These are phyloP conservation scores for Okapia johnstoni DNA, from an alignment of 2,113 vertebrate species.

Conservation along the genomic window DNA sequence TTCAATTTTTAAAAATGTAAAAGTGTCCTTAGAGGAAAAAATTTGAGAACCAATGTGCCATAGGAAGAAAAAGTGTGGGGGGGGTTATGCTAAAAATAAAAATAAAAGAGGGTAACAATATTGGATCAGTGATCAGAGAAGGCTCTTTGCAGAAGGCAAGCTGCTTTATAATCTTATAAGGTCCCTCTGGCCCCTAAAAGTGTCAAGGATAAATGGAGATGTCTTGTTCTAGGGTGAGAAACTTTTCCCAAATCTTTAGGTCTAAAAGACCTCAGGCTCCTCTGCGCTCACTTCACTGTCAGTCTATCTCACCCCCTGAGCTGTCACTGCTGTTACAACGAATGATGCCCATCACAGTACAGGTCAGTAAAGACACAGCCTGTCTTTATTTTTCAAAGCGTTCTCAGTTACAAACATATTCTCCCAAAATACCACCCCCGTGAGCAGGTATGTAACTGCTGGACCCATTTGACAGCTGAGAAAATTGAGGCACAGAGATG, in stretches of 20 bases:
- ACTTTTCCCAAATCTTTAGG: background rate
- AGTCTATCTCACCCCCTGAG: background rate
- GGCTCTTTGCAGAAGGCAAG: background rate
- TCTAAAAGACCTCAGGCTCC: background rate
- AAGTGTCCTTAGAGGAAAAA: background rate
- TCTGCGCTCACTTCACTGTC: background rate
- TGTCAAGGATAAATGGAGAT: too few relatives aligned
- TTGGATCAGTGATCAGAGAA: background rate
- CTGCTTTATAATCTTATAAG: background rate
- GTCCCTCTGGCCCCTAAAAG: background rate
- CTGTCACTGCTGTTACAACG: background rate
- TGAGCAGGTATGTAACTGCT: background rate
- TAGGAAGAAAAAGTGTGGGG: fast-evolving
- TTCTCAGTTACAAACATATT: background rate
- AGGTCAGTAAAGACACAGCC: background rate
- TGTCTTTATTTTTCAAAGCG: background rate
- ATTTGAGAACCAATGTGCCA: background rate
- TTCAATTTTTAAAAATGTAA: background rate
- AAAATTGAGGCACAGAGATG: background rate
- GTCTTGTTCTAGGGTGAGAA: background rate
- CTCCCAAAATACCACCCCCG: background rate
- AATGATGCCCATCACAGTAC: background rate
- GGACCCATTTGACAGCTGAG: background rate
- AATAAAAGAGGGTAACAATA: background rate
- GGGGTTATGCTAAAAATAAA: background rate